Base-by-base conservation (phyloP, 2,797 vertebrate genomes). In the Sylvia borin region DNA sequence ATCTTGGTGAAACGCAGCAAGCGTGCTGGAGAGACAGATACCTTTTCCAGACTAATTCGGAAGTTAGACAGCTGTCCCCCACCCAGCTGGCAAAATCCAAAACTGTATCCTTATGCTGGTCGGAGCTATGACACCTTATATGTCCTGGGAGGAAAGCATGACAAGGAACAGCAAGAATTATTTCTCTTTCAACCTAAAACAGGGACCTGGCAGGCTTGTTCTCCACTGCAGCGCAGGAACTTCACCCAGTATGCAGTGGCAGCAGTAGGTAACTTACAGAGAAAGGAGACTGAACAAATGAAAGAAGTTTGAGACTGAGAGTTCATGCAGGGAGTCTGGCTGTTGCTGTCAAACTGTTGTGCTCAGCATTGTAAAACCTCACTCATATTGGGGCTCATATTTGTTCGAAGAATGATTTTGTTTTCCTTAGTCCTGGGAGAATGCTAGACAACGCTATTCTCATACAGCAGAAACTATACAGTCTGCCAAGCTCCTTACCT, bases 211-310 rank as follows among this genome's bases (percentile, higher is more conserved):
- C 97, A 98, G 91, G 96, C 96, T 71, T 98, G 98, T 76, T 96
- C 98, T n/a, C 98, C 99, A 5, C 96, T 99, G 81, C 97, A 98
- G 95, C 98, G 98, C 96, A 99, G 97, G 96, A 99, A 99, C 96
- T 98, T 99, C 85, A 99, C 98, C 17, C 98, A 99, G 73, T 99
- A 98, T 34, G 98, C 98, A 1, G 98, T 99, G 72, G 98, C 98
- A 95, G 98, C 98, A 97, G 98, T 98, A 98, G 99, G 99, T 99
- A 99, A 99, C 94, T 85, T 13, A 4, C 9, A 34, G 42, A 79
- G 20, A 70, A 50, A 31, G 36, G 66, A 71, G 38, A 21, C 25
- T 38, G 66, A 76, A 48, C 32, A 67, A 73, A 45, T 10, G 13
- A 15, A 53, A 53, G 40, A 57, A 48, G 29, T 25, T 22, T 38